Evolutionary conservation across 2,888 invertebrate species (phyloP).

Genomic region (Augochlorella aurata): DNA sequence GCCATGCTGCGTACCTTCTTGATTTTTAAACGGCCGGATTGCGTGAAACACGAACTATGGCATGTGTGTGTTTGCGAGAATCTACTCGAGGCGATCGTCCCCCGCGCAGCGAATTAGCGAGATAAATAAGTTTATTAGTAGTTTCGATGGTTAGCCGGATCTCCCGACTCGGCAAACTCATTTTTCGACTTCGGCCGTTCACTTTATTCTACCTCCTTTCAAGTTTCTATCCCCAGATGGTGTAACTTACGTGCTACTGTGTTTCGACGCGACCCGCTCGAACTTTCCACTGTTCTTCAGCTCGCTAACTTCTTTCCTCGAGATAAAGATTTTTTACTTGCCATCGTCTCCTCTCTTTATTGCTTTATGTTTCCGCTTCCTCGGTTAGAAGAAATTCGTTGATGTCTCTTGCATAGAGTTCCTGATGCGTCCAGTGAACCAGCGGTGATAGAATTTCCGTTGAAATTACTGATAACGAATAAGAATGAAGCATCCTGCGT

Average conservation of each 20-base stretch:
- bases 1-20: slow-evolving; percentile 26
- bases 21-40: slow-evolving; percentile 38
- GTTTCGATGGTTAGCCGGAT: slow-evolving; percentile 28
- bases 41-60: slow-evolving; percentile 27
- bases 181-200: slow-evolving; percentile 13
- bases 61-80: slow-evolving; percentile 8
- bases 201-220: slow-evolving; percentile 28
- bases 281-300: slow-evolving; percentile 45
- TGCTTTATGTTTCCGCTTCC: background rate
- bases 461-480: slow-evolving; percentile 4
- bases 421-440: background rate
- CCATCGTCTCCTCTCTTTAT: background rate
- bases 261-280: slow-evolving; percentile 10
- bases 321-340: slow-evolving; percentile 4
- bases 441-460: background rate
- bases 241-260: slow-evolving; percentile 55
- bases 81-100: slow-evolving; percentile 28
- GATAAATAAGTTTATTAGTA: slow-evolving; percentile 21
- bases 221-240: slow-evolving; percentile 29
- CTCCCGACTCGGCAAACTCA: slow-evolving; percentile 21
- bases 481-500: background rate
- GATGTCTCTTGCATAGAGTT: background rate
- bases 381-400: background rate
- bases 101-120: slow-evolving; percentile 18
- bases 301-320: slow-evolving; percentile 5